Base-by-base conservation (phyloP, 2,113 vertebrate species). In the Sarotherodon lohbergeri region DNA sequence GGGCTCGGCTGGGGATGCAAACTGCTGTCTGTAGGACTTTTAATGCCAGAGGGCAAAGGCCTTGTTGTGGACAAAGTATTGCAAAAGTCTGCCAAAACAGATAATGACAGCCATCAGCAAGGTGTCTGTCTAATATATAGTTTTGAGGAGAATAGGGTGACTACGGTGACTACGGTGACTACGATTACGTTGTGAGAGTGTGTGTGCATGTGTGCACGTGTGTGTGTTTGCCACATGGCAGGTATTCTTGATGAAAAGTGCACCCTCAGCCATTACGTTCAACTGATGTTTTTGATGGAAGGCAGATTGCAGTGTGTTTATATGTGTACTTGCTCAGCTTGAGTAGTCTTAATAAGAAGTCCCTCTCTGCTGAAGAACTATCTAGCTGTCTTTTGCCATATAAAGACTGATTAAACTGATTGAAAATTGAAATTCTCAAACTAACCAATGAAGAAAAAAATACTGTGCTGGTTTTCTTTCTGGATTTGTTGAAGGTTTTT, bases 61-160 rank as follows among this genome's bases (percentile, higher is more conserved):
- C 80, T 71, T 39, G 61, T 76, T 43, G 61, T 86, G 85, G 87
- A 88, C 86, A 87, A 83, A 66, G 80, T 82, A 79, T 59, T 81
- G 46, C 80, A 48, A 50, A 52, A 85, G 46, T 87, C 66, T 92
- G 84, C 89, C 89, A 80, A 87, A 84, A 86, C 22, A 55, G 88
- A 91, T 81, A 90, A 91, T 90, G 86, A 85, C 66, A 82, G 76
- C 57, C 54, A 86, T 84, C 84, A 91, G 86, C 79, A 63, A 71
- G 56, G 43, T 61, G 34, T 78, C 48, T 34, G 46, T 78, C 83
- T 76, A 41, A 84, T 83, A 29, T 50, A 22, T 39, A 36, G 27
- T 56, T 79, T 63, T 82, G 17, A 82, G 57, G 54, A 54, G 9
- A 71, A 59, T 54, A 32, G 24, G 13, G 7, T 24, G 61, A 66